Evolutionary conservation across 2,888 invertebrate genomes (phyloP), one percentile per base, ranked within the genome.

Genomic region (Platypus cylindrus): DNA sequence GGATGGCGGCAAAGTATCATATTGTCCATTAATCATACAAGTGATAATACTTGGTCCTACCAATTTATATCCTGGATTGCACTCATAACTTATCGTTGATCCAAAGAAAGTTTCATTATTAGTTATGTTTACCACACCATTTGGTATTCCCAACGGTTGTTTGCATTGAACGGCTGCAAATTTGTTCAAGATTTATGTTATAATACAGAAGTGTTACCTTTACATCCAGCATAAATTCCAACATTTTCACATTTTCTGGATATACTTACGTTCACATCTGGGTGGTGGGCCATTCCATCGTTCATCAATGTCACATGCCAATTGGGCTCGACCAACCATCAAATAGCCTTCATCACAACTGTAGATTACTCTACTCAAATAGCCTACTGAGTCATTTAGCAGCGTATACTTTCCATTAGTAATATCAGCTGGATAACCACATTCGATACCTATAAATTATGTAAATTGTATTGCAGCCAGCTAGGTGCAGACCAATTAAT

Each of bases 281-380:
- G 90, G 90, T 31, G 90, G 90, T 2, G 90, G 90, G 27, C 90
- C 90, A 52, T 90, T 89, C 90, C 90, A 91, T 32, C 87, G 70
- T 58, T 87, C 87, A 51, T 91, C 90, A 48, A 89, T 81, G 59
- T 91, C 91, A 52, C 91, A 91, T 3, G 85, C 80, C 9, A 91
- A 67, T 45, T 82, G 68, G 0, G 85, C 78, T 17, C 89, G 71
- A 13, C 90, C 83, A 27, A 78, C 74, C 77, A 91, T 82, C 62
- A 84, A 82, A 63, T 77, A 84, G 12, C 90, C 90, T 30, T 79
- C 74, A 25, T 78, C 72, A 55, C 91, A 91, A 3, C 70, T 64
- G 58, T 91, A 91, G 43, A 84, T 75, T 12, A 90, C 90, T 55
- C 82, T 75, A 29, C 87, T 86, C 23, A 86, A 67, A 53, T 89